phyloP scores from a whole-genome alignment of 1,140 invertebrate genomes.

The Drosophila simulans region DNA sequence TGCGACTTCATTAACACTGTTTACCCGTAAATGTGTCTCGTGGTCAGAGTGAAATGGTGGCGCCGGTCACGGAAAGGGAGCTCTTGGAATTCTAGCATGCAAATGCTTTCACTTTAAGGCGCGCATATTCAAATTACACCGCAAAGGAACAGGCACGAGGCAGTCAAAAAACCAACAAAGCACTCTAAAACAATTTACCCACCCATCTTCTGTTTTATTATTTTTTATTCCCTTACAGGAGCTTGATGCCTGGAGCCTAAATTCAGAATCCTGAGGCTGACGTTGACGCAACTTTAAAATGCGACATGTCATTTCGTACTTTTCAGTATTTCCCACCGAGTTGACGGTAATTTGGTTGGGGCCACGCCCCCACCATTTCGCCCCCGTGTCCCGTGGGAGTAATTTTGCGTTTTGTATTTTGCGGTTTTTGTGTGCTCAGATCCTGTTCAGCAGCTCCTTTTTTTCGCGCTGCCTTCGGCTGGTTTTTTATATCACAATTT shows the following conservation, averaged over 20 bases:
- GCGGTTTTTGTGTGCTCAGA: constrained; percentile 59
- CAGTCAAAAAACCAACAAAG: constrained; percentile 67
- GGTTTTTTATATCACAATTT: constrained; percentile 64
- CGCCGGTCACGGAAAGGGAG: neutral
- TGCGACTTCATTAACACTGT: constrained; percentile 82
- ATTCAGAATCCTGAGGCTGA: constrained; percentile 11
- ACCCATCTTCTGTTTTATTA: neutral
- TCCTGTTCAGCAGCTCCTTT: constrained; percentile 38
- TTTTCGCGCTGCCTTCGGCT: constrained; percentile 45
- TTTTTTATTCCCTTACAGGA: constrained; percentile 2
- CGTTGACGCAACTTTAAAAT: constrained; percentile 68
- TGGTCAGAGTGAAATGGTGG: constrained; percentile 23
- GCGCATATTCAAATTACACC: constrained; percentile 54
- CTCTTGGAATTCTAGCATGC: constrained; percentile 15
- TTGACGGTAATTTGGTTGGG: constrained; percentile 31
- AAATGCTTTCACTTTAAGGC: constrained; percentile 61
- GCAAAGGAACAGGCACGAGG: constrained; percentile 38
- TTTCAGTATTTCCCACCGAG: constrained; percentile 40
- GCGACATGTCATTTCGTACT: constrained; percentile 64
- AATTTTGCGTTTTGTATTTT: constrained; percentile 81
- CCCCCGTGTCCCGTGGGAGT: constrained; percentile 59
- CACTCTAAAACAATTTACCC: constrained; percentile 77
- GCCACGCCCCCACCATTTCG: constrained; percentile 23
- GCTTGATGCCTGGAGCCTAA: too few relatives aligned
- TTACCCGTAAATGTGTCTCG: constrained; percentile 69